Base-by-base conservation (phyloP, 2,797 vertebrate genomes). In the Micrastur ruficollis region DNA sequence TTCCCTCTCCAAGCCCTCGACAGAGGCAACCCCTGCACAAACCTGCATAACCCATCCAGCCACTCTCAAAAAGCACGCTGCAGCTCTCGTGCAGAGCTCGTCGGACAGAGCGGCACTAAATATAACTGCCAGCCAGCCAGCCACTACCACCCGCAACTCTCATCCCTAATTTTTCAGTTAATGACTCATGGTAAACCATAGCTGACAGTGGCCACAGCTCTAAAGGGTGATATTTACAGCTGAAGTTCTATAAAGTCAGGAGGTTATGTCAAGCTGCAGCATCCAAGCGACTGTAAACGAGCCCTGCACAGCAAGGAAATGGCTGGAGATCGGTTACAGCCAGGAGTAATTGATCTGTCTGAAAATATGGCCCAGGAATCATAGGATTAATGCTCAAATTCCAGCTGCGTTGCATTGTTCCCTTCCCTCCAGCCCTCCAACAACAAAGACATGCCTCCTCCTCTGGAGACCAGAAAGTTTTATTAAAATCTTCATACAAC, bases 401-500 rank as follows among this genome's bases (percentile, higher is more conserved):
- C 98, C 98, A 98, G 97, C 98, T 98, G 97, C 44, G 96, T 85
- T 92, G 96, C 94, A 95, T 70, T 98, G 98, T 96, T 98, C 97
- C 97, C 95, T 97, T 95, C 97, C 97, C 97, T 97, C 96, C 71
- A 98, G 97, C 96, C 95, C 96, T 96, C 96, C 96, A 95, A 98
- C 98, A 98, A 98, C 97, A 98, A 98, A 98, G 98, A 97, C 96
- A 47, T 92, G 96, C 95, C 96, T 97, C 93, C 95, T 98, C 96
- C 98, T 98, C 98, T 83, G 96, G 98, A 97, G 98, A 98, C 91
- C 86, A 98, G 96, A 92, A 93, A 97, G 87, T 97, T 98, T 98
- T 98, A 98, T 98, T 98, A 98, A 98, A 98, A 97, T 98, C 97
- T 98, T 98, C 97, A 96, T 95, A 97, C 94, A 93, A 97, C 93